phyloP scores from a whole-genome alignment of 2,113 vertebrate genomes.

The Amazona vittata region DNA sequence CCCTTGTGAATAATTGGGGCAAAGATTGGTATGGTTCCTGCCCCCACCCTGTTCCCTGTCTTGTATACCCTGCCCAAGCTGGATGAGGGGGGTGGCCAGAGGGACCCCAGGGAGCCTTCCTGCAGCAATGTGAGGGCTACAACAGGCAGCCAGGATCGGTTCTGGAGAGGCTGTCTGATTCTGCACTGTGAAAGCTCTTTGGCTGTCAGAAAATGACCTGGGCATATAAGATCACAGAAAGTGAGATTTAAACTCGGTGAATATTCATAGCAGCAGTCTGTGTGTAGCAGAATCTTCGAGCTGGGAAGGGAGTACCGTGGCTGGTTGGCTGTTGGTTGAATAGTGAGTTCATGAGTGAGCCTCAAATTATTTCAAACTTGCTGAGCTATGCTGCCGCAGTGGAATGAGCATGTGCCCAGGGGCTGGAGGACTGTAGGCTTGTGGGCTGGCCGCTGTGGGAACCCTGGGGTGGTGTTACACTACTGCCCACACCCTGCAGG shows the following conservation, averaged over 20 bases:
- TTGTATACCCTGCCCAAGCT: background rate
- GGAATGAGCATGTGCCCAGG: rapidly evolving
- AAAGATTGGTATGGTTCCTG: background rate
- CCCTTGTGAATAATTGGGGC: background rate
- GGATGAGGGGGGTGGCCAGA: background rate
- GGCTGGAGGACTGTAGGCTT: background rate
- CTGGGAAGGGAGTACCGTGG: background rate
- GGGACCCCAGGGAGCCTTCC: background rate
- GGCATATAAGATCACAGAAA: background rate
- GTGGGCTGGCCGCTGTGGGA: background rate
- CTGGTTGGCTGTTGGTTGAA: background rate
- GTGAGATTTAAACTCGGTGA: background rate
- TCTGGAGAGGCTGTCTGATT: background rate
- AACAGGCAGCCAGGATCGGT: rapidly evolving
- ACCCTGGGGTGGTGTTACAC: background rate
- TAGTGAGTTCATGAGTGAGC: background rate
- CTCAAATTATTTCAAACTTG: background rate
- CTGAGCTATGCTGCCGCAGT: background rate
- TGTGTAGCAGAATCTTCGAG: background rate
- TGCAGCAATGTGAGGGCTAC: rapidly evolving
- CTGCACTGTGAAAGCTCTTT: background rate
- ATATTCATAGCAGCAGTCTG: background rate
- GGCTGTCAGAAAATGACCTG: background rate
- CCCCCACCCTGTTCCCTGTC: rapidly evolving
- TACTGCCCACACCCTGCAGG: background rate